Conservation (phyloP, 2,113 vertebrate genomes). For the Hydrochoerus hydrochaeris region DNA sequence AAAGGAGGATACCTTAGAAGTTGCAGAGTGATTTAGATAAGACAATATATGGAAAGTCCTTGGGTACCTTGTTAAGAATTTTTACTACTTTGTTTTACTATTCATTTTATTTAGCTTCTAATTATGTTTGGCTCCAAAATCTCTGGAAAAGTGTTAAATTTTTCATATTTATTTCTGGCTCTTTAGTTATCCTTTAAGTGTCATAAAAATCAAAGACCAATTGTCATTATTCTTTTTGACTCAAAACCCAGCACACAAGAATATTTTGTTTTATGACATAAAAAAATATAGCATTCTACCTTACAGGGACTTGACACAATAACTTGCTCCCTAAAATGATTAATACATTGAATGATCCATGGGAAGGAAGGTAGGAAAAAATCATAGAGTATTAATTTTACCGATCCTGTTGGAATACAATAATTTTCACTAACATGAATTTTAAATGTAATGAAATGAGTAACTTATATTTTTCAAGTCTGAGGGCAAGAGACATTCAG, state of each 20-base stretch:
- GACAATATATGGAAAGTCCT: neutral
- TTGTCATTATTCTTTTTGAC: neutral
- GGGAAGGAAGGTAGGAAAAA: no score
- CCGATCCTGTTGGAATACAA: neutral
- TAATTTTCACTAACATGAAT: constrained; percentile 8
- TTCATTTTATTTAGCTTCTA: constrained; percentile 36
- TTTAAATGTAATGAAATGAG: constrained; percentile 13
- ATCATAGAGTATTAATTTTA: neutral
- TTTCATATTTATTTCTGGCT: neutral
- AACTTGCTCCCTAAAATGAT: neutral
- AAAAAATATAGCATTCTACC: neutral
- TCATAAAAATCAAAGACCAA: neutral
- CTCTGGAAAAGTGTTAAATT: constrained; percentile 45
- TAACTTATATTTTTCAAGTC: constrained; percentile 44
- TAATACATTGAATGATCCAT: neutral
- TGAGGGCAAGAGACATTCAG: neutral
- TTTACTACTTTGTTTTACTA: neutral
- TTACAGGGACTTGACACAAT: neutral
- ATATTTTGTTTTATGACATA: neutral
- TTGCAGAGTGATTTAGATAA: neutral
- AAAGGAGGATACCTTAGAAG: neutral
- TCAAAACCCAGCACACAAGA: neutral
- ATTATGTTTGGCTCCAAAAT: constrained; percentile 41
- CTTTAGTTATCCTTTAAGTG: neutral
- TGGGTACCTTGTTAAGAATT: constrained; percentile 19